phyloP scores from a whole-genome alignment of 2,113 vertebrate genomes.

The Sinocyclocheilus grahami region DNA sequence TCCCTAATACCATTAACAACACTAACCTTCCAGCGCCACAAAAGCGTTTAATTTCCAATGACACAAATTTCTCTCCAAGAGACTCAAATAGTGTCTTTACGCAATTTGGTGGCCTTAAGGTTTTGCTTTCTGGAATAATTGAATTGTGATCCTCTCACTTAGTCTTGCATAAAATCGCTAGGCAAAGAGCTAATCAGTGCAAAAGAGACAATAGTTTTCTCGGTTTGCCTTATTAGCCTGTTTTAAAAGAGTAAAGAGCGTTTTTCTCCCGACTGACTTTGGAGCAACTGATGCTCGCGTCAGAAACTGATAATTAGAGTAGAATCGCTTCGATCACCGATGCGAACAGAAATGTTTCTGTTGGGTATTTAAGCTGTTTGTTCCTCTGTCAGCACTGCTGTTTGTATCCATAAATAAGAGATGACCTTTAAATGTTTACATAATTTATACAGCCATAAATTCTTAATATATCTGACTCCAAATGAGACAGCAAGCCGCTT shows the following conservation, averaged over 20 bases:
- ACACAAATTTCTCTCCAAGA: slow-evolving; percentile 86
- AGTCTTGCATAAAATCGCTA: slow-evolving; percentile 87
- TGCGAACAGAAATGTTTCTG: slow-evolving; percentile 34
- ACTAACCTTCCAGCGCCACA: slow-evolving; percentile 88
- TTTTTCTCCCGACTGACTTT: slow-evolving; percentile 31
- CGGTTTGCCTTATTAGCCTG: slow-evolving; percentile 82
- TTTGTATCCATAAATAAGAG: slow-evolving; percentile 66
- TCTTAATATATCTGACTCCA: slow-evolving; percentile 60
- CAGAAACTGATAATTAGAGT: slow-evolving; percentile 17
- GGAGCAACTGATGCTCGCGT: neutral
- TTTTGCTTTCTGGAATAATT: slow-evolving; percentile 82
- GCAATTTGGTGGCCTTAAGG: slow-evolving; percentile 89
- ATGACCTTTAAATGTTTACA: slow-evolving; percentile 66
- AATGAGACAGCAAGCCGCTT: slow-evolving; percentile 52
- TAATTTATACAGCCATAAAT: slow-evolving; percentile 64
- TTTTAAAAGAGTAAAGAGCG: slow-evolving; percentile 66
- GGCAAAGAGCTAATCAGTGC: slow-evolving; percentile 93
- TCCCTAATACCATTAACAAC: slow-evolving; percentile 97
- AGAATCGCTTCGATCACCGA: neutral
- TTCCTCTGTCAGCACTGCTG: slow-evolving; percentile 57
- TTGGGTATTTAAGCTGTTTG: slow-evolving; percentile 58
- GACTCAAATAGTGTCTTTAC: slow-evolving; percentile 86
- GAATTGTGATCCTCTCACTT: slow-evolving; percentile 88
- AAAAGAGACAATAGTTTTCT: slow-evolving; percentile 89
- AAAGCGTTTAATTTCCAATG: slow-evolving; percentile 95